Percentiles rank a stretch among this genome's conserved stretches.
Conservation (phyloP, 2,113 vertebrate genomes). For the Pluvialis apricaria region DNA sequence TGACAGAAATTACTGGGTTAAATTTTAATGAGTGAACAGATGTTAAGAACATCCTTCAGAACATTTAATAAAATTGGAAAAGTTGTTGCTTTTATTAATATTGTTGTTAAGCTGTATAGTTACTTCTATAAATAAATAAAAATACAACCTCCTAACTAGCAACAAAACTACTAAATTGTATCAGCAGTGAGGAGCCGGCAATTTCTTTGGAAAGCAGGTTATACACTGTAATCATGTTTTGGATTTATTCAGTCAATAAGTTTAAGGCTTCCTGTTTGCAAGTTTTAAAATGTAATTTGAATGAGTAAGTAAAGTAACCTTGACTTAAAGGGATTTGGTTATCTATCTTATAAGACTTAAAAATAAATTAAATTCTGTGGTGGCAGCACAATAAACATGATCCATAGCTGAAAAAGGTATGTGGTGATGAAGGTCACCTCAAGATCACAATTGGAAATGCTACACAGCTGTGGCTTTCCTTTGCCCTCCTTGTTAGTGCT, state of each 20-base stretch:
- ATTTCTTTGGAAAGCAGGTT: background rate
- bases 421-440: background rate
- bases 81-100: background rate
- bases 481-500: background rate
- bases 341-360: background rate
- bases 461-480: background rate
- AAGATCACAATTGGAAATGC: background rate
- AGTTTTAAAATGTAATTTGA: background rate
- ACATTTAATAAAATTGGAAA: background rate
- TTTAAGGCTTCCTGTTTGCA: background rate
- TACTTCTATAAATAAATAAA: background rate
- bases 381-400: background rate
- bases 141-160: background rate
- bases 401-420: rapidly evolving
- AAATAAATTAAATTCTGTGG: background rate
- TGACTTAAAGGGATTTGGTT: background rate
- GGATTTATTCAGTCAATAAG: background rate
- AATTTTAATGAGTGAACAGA: background rate
- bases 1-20: background rate
- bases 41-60: background rate
- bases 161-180: background rate
- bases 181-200: background rate
- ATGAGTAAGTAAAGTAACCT: background rate
- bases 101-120: background rate
- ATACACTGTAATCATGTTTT: background rate